A percentile compares a stretch with the other conserved stretches of the same genome.
phyloP scores from a whole-genome alignment of 2,888 invertebrate species.

The Sisyra nigra region DNA sequence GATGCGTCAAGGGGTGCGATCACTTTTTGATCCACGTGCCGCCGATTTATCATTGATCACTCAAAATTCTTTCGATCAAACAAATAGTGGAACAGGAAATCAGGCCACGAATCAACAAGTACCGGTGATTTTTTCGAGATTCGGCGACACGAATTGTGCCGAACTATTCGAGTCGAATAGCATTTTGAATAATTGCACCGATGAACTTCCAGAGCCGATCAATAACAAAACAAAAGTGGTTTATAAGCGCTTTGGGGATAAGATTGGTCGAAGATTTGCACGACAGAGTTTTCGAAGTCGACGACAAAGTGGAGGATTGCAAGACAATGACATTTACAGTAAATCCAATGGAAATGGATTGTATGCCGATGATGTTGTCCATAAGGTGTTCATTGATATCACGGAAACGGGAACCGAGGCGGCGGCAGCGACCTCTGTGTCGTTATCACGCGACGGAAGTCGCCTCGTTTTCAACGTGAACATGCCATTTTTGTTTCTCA shows the following conservation, averaged over 20 bases:
- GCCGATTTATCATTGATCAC: constrained; percentile 51
- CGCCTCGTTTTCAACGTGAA: constrained; percentile 32
- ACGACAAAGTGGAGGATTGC: constrained; percentile 16
- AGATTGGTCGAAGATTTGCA: constrained; percentile 21
- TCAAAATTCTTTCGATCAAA: too few species aligned
- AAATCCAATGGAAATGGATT: constrained; percentile 38
- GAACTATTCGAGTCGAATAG: constrained; percentile 18
- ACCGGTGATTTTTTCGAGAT: background rate
- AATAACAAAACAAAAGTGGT: constrained; percentile 16
- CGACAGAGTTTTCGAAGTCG: constrained; percentile 14
- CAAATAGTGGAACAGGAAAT: constrained; percentile 19
- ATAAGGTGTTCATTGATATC: constrained; percentile 47
- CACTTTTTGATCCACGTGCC: constrained; percentile 40
- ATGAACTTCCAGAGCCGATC: constrained; percentile 11
- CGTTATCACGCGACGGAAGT: constrained; percentile 37
- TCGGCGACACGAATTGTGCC: constrained; percentile 16
- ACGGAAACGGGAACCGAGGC: constrained; percentile 57
- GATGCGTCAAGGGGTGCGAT: constrained; percentile 37
- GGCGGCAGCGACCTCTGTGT: constrained; percentile 44
- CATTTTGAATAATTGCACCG: constrained; percentile 14
- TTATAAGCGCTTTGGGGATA: constrained; percentile 21
- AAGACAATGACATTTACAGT: constrained; percentile 19
- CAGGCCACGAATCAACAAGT: background rate
- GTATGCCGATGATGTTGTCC: constrained; percentile 43
- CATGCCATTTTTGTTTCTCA: constrained; percentile 59